These are phyloP conservation scores for Crotalus adamanteus DNA, from an alignment of 2,797 vertebrate genomes.

Conservation along the genomic window DNA sequence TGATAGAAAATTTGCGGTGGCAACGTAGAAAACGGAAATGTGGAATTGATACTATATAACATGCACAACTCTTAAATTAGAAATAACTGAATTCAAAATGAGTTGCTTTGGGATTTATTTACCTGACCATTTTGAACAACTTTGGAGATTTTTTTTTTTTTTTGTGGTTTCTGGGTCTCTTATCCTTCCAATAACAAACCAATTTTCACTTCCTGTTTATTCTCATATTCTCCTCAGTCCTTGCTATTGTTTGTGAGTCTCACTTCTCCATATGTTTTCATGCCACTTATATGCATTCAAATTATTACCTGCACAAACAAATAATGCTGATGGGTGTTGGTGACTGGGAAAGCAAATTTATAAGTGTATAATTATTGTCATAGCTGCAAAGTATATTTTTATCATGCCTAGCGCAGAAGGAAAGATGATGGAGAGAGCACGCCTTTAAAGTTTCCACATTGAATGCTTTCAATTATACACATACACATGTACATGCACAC, in stretches of 20 bases:
- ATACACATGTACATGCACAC: background rate
- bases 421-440: background rate
- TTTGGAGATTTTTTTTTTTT: background rate
- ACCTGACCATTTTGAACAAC: background rate
- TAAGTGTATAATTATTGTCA: background rate
- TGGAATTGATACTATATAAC: background rate
- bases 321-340: background rate
- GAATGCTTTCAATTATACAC: background rate
- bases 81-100: background rate
- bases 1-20: background rate
- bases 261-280: background rate
- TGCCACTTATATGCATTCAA: background rate
- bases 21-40: background rate
- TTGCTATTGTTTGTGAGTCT: background rate
- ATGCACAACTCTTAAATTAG: background rate
- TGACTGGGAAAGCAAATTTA: background rate
- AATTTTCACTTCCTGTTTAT: background rate
- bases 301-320: background rate
- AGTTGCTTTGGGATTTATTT: background rate
- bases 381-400: background rate
- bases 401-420: background rate
- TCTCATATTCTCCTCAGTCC: background rate
- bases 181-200: background rate
- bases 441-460: background rate
- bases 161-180: background rate